Base-by-base conservation (phyloP, 2,888 invertebrate genomes). In the Aplocera efformata region DNA sequence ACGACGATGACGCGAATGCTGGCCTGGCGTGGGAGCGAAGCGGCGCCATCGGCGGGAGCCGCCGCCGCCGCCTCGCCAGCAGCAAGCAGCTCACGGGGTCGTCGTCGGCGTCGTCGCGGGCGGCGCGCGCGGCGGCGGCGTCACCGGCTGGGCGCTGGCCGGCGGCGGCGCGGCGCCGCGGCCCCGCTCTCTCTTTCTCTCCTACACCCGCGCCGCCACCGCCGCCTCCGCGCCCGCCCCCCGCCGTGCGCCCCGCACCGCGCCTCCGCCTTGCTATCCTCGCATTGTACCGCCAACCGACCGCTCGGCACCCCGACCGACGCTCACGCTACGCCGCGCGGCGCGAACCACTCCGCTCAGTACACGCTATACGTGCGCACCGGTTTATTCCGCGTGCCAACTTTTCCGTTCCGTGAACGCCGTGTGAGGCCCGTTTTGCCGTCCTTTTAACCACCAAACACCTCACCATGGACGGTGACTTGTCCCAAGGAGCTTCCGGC, bases 401-500 rank as follows among this genome's bases (percentile, higher is more conserved):
- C 53, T 62, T 52, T 72, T 58, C 55, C 55, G 47, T 61, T 50
- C 48, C 56, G 55, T 54, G 52, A 62, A 60, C 59, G 54, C 60
- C 59, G 61, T 46, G 58, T 42, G 48, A 57, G 50, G 53, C 49
- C 58, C 48, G 53, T 50, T 51, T 61, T 60, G 50, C 55, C 51
- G 54, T 58, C 47, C 51, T 40, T 35, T 34, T 42, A 36, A 54
- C 48, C 36, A 43, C 47, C 46, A 48, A 39, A 36, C 44, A 53
- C 37, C 34, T 42, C 48, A 57, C 46, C 50, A 83, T 85, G 84
- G 85, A 84, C 56, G 76, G 72, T 53, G 80, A 84, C 57, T 50
- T 75, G 56, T 82, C 84, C 53, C 82, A 77, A 57, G 72, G 60
- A 50, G 75, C 63, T 56, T 84, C 85, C 42, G 79, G 84, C 45